These are phyloP conservation scores for Micropoecilia bifurca DNA, from an alignment of 2,797 vertebrate species.

Conservation along the genomic window DNA sequence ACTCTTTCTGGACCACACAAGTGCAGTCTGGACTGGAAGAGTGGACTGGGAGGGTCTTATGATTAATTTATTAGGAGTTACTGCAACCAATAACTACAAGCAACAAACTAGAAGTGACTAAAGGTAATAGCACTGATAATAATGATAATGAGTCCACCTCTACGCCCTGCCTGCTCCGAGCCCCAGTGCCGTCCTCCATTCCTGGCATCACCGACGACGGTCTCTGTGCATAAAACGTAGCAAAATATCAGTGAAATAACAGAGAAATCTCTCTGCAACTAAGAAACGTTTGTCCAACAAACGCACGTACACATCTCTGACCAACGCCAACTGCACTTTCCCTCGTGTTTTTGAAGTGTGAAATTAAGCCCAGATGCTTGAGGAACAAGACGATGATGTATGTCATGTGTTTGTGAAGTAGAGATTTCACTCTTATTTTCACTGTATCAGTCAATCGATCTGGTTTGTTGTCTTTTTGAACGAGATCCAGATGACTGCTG, in stretches of 20 bases:
- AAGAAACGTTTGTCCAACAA: conserved; percentile 35
- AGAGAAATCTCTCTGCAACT: conserved; percentile 39
- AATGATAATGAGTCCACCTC: conserved; percentile 6
- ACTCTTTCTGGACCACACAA: neutral
- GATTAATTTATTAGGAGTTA: neutral
- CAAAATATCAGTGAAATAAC: conserved; percentile 27
- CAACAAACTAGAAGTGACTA: neutral
- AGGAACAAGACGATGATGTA: conserved; percentile 61
- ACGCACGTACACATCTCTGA: conserved; percentile 22
- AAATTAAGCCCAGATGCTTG: conserved; percentile 83
- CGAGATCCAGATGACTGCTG: neutral
- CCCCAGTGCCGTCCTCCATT: conserved; percentile 28
- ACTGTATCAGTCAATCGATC: conserved; percentile 17
- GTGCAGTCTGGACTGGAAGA: neutral
- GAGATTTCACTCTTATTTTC: conserved; percentile 37
- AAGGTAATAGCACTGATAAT: neutral
- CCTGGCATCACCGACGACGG: conserved; percentile 31
- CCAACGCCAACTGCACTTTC: conserved; percentile 59
- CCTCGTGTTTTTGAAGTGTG: conserved; percentile 67
- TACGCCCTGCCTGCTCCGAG: neutral
- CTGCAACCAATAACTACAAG: neutral
- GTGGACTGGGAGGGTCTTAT: neutral
- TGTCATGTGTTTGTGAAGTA: conserved; percentile 9
- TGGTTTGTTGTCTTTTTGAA: neutral
- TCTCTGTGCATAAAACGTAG: conserved; percentile 24